These are phyloP conservation scores for Agrochola lota DNA, from an alignment of 2,888 invertebrate genomes.

Conservation along the genomic window DNA sequence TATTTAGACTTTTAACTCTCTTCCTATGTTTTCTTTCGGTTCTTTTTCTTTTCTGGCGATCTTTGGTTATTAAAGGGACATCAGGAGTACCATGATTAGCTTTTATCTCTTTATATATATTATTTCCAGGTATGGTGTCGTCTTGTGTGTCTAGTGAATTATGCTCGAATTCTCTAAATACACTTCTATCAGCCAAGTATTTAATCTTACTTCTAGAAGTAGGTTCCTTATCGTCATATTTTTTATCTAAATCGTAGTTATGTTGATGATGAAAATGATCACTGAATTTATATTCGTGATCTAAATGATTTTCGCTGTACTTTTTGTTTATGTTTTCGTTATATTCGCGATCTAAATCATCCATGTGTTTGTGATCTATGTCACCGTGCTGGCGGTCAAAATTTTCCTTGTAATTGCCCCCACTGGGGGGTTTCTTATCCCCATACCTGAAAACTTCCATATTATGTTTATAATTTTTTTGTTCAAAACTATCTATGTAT, in stretches of 20 bases:
- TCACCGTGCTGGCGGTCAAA: constrained; percentile 7
- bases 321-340: constrained; percentile 36
- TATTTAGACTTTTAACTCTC: constrained; percentile 48
- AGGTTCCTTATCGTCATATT: constrained; percentile 25
- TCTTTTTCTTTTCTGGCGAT: constrained; percentile 40
- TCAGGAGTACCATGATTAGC: constrained; percentile 23
- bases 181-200: constrained; percentile 9
- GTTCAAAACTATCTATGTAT: constrained; percentile 20
- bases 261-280: constrained; percentile 42
- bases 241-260: constrained; percentile 35
- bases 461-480: constrained; percentile 41
- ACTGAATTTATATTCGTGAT: constrained; percentile 24
- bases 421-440: constrained; percentile 7
- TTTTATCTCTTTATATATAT: constrained; percentile 41
- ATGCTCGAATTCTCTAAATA: constrained; percentile 22
- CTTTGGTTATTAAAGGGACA: constrained; percentile 15
- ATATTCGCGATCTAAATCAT: constrained; percentile 28
- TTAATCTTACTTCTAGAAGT: constrained; percentile 37
- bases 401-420: not conserved
- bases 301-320: constrained; percentile 34
- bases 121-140: constrained; percentile 26
- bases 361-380: constrained; percentile 34
- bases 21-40: constrained; percentile 54
- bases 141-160: constrained; percentile 40
- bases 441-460: constrained; percentile 41